Evolutionary conservation across 2,888 invertebrate species (phyloP).

Genomic region (Scaptomyza cyrtandrae): DNA sequence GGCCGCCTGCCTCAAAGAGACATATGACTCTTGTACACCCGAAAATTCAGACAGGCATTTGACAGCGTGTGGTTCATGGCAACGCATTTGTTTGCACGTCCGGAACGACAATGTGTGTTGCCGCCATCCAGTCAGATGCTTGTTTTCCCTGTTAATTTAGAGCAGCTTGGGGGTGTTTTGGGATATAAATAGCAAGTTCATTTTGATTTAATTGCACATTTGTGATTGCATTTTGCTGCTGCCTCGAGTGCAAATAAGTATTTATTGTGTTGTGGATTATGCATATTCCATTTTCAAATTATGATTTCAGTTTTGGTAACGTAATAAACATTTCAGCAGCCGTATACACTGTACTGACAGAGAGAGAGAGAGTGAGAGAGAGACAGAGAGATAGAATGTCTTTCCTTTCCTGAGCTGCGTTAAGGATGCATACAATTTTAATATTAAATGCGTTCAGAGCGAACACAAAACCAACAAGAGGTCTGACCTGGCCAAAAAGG

Average conservation of each 20-base stretch:
- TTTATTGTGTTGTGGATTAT: conserved; percentile 47
- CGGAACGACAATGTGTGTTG: too few species aligned
- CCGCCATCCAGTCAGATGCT: too few species aligned
- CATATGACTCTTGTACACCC: too few species aligned
- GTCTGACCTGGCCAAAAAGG: conserved; percentile 6
- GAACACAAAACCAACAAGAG: conserved; percentile 9
- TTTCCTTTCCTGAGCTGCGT: conserved; percentile 39
- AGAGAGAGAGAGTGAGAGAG: neutral
- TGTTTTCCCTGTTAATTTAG: too few species aligned
- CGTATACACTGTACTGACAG: neutral
- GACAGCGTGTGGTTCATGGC: too few species aligned
- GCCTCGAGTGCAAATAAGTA: conserved; percentile 43
- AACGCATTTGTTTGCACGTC: too few species aligned
- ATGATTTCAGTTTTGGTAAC: conserved; percentile 67
- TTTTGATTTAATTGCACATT: conserved; percentile 80
- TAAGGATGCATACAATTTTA: conserved; percentile 78
- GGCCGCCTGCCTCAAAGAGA: too few species aligned
- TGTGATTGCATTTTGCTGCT: conserved; percentile 62
- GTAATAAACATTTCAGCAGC: conserved; percentile 44
- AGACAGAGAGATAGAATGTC: too few species aligned
- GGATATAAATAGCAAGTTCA: conserved; percentile 76
- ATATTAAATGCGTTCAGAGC: conserved; percentile 68
- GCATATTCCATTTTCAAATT: conserved; percentile 60
- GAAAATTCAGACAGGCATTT: too few species aligned
- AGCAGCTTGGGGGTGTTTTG: too few species aligned